phyloP scores from a whole-genome alignment of 2,888 invertebrate genomes.

The Meandrusa payeni region DNA sequence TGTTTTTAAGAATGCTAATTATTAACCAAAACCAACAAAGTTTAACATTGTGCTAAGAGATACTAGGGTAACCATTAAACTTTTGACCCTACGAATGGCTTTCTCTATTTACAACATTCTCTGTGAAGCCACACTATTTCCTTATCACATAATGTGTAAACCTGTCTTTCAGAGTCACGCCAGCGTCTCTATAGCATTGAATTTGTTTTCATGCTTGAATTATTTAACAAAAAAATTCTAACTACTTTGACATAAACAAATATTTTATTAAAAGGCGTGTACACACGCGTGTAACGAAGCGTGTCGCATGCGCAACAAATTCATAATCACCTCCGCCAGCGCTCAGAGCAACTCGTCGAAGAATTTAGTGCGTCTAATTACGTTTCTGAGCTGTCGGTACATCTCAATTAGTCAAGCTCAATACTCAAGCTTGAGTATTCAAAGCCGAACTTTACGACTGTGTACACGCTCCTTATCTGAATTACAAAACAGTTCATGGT shows the following conservation, averaged over 20 bases:
- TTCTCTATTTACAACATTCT: too few species aligned
- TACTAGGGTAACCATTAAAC: too few species aligned
- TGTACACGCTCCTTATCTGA: slow-evolving; percentile 34
- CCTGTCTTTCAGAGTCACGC: too few species aligned
- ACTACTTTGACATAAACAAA: slow-evolving; percentile 22
- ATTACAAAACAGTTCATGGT: slow-evolving; percentile 21
- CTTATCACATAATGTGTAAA: too few species aligned
- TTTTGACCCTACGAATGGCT: too few species aligned
- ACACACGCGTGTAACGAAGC: slow-evolving; percentile 37
- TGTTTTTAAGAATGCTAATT: too few species aligned
- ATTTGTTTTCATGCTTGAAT: too few species aligned
- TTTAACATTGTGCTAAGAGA: too few species aligned
- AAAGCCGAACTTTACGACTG: slow-evolving; percentile 47
- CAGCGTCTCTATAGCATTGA: too few species aligned
- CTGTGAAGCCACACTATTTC: too few species aligned
- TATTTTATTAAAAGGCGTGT: slow-evolving; percentile 29
- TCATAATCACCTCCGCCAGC: slow-evolving; percentile 38
- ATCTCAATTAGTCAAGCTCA: slow-evolving; percentile 50
- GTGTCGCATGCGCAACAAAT: slow-evolving; percentile 48
- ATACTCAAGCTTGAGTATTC: slow-evolving; percentile 37
- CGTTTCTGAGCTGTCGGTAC: slow-evolving; percentile 37
- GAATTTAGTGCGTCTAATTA: slow-evolving; percentile 51
- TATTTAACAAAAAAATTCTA: too few species aligned
- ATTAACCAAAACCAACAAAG: too few species aligned
- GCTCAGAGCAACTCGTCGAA: slow-evolving; percentile 33